Evolutionary conservation across 2,113 vertebrate species (phyloP).

Genomic region (Chrysochloris asiatica): DNA sequence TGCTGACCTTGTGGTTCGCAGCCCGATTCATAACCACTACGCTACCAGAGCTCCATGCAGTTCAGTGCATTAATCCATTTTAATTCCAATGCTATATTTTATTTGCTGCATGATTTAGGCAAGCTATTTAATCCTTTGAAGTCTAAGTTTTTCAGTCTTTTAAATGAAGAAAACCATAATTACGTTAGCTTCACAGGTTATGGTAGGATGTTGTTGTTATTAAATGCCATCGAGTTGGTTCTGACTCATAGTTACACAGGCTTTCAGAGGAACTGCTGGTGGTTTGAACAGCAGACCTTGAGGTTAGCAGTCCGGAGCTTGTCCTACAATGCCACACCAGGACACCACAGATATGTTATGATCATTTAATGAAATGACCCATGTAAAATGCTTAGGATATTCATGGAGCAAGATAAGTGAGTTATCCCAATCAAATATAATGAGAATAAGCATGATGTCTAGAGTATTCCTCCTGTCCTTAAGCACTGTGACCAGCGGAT

Average conservation of each 20-base stretch:
- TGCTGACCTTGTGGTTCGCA: no score
- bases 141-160: neutral
- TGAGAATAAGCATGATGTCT: neutral
- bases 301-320: no score
- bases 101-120: neutral
- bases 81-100: neutral
- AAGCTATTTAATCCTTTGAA: neutral
- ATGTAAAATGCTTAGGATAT: neutral
- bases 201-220: no score
- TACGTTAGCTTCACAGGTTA: neutral
- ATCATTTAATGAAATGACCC: neutral
- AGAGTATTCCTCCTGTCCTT: neutral
- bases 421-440: neutral
- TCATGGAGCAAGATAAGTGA: neutral
- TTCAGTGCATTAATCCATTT: neutral
- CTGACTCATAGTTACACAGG: no score
- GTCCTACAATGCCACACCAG: no score
- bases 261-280: no score
- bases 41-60: no score
- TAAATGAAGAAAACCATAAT: neutral
- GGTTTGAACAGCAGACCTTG: no score
- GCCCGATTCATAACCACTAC: no score
- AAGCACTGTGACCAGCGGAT: neutral
- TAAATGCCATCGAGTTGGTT: no score
- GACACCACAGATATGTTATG: neutral